A percentile compares a stretch with the other conserved stretches of the same genome.
Evolutionary conservation across 1,140 invertebrate genomes (phyloP).

Genomic region (Drosophila setifemur): DNA sequence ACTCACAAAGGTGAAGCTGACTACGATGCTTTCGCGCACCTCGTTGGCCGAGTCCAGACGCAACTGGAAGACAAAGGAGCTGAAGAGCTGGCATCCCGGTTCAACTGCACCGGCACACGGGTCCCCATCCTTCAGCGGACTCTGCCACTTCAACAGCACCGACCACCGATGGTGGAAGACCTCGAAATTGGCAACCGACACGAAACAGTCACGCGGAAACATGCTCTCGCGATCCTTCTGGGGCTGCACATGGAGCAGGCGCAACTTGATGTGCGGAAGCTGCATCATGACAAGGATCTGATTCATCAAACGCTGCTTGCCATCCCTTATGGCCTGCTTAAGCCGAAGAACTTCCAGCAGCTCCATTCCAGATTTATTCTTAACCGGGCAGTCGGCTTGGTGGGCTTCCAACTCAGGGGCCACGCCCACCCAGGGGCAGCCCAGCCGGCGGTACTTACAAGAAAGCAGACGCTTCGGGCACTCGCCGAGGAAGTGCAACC

Average conservation of each 20-base stretch:
- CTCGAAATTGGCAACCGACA: not conserved
- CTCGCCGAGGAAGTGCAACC: not conserved
- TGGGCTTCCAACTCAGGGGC: not conserved
- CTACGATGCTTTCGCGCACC: not conserved
- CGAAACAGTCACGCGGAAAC: not conserved
- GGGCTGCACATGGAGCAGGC: conserved; percentile 12
- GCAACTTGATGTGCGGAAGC: not conserved
- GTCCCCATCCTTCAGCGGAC: not conserved
- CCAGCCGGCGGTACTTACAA: conserved; percentile 31
- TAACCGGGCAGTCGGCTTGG: not conserved
- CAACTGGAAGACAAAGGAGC: conserved; percentile 1
- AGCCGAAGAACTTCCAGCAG: not conserved
- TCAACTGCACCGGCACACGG: not conserved
- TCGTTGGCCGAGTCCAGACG: not conserved
- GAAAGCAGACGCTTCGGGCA: conserved; percentile 2
- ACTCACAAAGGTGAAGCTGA: conserved; percentile 17
- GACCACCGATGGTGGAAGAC: conserved; percentile 5
- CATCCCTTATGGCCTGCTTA: not conserved
- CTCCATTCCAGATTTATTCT: not conserved
- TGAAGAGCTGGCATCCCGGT: not conserved
- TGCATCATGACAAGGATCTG: conserved; percentile 17
- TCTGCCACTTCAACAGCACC: conserved; percentile 17
- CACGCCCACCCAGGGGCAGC: conserved; percentile 25
- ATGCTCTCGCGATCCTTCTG: not conserved
- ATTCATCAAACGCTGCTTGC: not conserved